Evolutionary conservation across 1,140 invertebrate genomes (phyloP), one percentile per base, ranked within the genome.

Genomic region (Venturia canescens): DNA sequence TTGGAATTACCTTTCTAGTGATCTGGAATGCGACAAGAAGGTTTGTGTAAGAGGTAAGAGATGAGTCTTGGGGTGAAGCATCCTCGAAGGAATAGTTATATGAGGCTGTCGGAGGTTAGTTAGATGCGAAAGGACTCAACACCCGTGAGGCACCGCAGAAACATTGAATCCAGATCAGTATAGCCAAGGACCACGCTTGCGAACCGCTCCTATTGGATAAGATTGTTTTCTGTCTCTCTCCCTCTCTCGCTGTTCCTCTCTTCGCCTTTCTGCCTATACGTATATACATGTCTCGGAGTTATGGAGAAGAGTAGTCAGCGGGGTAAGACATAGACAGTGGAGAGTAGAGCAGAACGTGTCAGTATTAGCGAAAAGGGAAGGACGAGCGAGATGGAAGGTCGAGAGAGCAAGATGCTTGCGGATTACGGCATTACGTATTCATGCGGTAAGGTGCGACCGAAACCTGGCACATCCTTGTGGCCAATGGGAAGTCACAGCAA

Each of bases 361-460:
- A 29, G 66, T 69, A 31, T 69, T 29, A 69, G 23, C n/a, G 23
- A 63, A 23, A 63, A 26, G 23, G 60, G 21, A 82, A 85, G 23
- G 60, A 63, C 29, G 13, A 69, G 66, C 6, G 66, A 69, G 27
- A 31, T 69, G n/a, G 13, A 29, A 69, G 29, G 31, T n/a, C 16
- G 3, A 31, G 29, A 31, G 29, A 69, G 16, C 29, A 69, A 69
- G 66, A 69, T 69, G 66, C 66, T 27, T 27, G 66, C 29, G 66
- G 82, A 86, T 87, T 84, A 84, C 77, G 60, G 70, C 66, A 84
- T 85, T 85, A 84, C 81, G 83, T 83, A 86, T 84, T 85, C 84
- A 85, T 84, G 82, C 72, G 71, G 70, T 78, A 82, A 82, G 82
- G 80, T 80, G 82, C 79, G 81, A 80, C 71, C 71, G 71, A 74